These are phyloP conservation scores for Callithrix jacchus DNA, from an alignment of 2,113 vertebrate genomes.

Conservation along the genomic window DNA sequence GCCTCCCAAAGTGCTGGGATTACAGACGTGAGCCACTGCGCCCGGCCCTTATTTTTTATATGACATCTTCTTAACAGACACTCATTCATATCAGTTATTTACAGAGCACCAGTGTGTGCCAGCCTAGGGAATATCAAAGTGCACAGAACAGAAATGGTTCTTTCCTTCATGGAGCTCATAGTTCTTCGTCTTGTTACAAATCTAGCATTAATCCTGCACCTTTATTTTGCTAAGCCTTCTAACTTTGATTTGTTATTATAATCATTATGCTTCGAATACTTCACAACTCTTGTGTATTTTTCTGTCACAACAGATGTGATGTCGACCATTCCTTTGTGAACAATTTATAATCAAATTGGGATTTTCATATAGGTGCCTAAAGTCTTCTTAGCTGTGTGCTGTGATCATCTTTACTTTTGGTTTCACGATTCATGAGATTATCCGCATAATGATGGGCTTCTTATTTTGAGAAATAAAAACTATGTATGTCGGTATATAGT, in stretches of 20 bases:
- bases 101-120: neutral
- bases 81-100: neutral
- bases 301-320: neutral
- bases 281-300: neutral
- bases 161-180: neutral
- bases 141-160: neutral
- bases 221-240: neutral
- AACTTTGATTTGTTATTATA: neutral
- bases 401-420: neutral
- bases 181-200: neutral
- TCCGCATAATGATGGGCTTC: neutral
- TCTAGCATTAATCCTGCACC: neutral
- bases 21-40: no score
- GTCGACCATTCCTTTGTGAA: neutral
- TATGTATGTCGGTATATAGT: neutral
- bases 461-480: neutral
- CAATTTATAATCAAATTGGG: neutral
- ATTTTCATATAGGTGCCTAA: neutral
- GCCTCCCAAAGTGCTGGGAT: no score
- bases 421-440: neutral
- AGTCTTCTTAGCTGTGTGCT: neutral
- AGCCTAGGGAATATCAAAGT: neutral
- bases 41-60: neutral
- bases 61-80: neutral
- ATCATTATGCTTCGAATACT: neutral